Evolutionary conservation across 1,140 invertebrate species (phyloP).

Genomic region (Ptiloglossa arizonensis): DNA sequence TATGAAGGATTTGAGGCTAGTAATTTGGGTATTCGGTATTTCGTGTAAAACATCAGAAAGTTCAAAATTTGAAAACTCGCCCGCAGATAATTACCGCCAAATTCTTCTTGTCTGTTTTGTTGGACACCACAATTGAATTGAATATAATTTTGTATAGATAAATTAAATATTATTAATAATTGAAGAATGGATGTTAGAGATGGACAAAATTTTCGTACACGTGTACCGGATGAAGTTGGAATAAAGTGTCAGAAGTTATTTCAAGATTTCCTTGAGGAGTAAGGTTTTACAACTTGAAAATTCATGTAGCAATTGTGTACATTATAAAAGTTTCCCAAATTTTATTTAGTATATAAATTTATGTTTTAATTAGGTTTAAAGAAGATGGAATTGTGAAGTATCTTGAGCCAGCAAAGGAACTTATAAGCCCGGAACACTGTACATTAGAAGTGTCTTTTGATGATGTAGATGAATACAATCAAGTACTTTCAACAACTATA

Average conservation of each 20-base stretch:
- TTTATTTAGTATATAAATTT: not conserved
- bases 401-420: conserved; percentile 90
- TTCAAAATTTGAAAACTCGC: conserved; percentile 13
- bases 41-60: not conserved
- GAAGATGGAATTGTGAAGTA: conserved; percentile 95
- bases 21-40: not conserved
- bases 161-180: conserved; percentile 30
- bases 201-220: conserved; percentile 65
- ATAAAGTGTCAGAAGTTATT: conserved; percentile 96
- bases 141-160: conserved; percentile 1
- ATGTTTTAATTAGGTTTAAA: conserved; percentile 84
- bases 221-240: conserved; percentile 92
- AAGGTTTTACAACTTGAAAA: conserved; percentile 79
- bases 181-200: conserved; percentile 60
- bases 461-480: conserved; percentile 98
- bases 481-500: conserved; percentile 95
- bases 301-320: not conserved
- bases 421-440: conserved; percentile 93
- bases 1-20: not conserved
- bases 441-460: conserved; percentile 97
- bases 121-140: not conserved
- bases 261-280: conserved; percentile 98
- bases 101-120: not conserved
- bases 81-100: conserved; percentile 54
- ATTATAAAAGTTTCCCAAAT: not conserved